Base-by-base conservation (phyloP, 1,140 invertebrate genomes). In the Leptoteleia sp. region DNA sequence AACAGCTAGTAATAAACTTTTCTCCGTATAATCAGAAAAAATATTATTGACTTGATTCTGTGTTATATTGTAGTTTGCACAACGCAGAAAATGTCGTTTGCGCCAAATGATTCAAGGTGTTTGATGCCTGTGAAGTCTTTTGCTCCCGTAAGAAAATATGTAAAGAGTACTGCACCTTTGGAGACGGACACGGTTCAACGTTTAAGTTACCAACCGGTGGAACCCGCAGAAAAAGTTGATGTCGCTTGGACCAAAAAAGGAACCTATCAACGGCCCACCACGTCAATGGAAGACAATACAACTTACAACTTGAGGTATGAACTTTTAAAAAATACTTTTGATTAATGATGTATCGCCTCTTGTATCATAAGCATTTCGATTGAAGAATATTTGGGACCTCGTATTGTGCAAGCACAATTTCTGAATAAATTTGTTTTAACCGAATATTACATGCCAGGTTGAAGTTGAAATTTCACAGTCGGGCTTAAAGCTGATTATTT, bases 151-250 rank as follows among this genome's bases (percentile, higher is more conserved):
- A 62, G 64, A 4, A 55, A 33, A 9, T 85, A 92, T 31, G 85
- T 89, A 62, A 83, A 86, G 27, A 85, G 91, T 0, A 88, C 88
- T 37, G 85, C 90, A 3, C 90, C 91, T 1, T 90, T 93, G 85
- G 91, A 93, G 65, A 83, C 84, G 78, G 85, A 89, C 67, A 88
- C 85, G 0, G 83, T 75, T 3, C 85, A 88, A 82, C 81, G 76
- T 25, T 50, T 87, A 16, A 89, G 88, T 68, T 90, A 88, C 62
- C 85, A 87, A 15, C 86, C 84, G 0, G 80, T 87, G 1, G 80
- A 81, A 13, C 12, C 42, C 1, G 13, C 55, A 2, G 40, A 71
- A 13, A 75, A 62, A 22, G 25, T 78, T 4, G 71, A 82, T 7
- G 88, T 82, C 54, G 68, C 82, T 8, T 87, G 82, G 83, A 57